Base-by-base conservation (phyloP, 2,113 vertebrate species). In the Oncorhynchus keta region DNA sequence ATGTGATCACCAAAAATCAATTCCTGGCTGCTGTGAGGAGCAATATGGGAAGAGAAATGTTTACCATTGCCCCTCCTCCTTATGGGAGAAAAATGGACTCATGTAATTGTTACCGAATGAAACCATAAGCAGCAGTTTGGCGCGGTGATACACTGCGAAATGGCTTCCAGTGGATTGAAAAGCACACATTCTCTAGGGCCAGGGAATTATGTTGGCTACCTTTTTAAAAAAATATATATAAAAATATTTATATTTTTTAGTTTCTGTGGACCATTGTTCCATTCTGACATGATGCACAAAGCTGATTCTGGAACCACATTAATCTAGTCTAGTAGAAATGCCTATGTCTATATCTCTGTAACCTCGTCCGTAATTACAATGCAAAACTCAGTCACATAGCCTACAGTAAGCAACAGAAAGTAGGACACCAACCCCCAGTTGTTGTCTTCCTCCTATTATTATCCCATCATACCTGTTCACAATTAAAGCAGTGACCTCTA, bases 1-100 rank as follows among this genome's bases (percentile, higher is more conserved):
- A 79, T 84, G 82, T 84, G 75, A 86, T 86, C 75, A 71, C 30
- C 6, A 75, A 73, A 78, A 77, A 84, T 83, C 76, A 62, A 73
- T 88, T 72, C 83, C 22, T 72, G 8, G 8, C 51, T 65, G 67
- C 26, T 18, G 32, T 83, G 74, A 76, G 80, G 76, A 83, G 65
- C 76, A 79, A 68, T 55, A 80, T 59, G 71, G 66, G 68, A 51
- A 55, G 74, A 80, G 72, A 75, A 84, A 84, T 72, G 30, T 49
- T 73, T 55, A 48, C 20, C 9, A 35, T 73, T 59, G 39, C 76
- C 39, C 76, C 39, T 73, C 75, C 49, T 77, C 67, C 74, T 77
- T 22, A 18, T 70, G 62, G 61, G 68, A 24, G 65, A 62, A 74
- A 51, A 75, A 64, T 59, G 5, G 22, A n/a, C 73, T n/a, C 80